Percentiles rank a stretch among this genome's conserved stretches.
These are phyloP conservation scores for Oncorhynchus kisutch DNA, from an alignment of 2,113 vertebrate species.

Conservation along the genomic window DNA sequence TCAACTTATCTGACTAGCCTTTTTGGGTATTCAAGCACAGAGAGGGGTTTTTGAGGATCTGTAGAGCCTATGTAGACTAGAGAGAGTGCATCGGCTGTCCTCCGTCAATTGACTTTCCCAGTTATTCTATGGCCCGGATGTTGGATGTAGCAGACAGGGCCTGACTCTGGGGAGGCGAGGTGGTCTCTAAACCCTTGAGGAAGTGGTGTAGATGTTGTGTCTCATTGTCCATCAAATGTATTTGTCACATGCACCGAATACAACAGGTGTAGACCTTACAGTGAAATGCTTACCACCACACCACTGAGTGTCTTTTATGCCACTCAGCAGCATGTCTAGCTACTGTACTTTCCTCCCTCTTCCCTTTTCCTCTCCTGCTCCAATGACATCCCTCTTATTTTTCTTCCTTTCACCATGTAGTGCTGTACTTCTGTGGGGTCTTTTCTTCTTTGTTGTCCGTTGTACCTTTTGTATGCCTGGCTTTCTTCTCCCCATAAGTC, in stretches of 20 bases:
- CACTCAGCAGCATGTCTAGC: constrained; percentile 31
- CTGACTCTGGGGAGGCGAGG: background rate
- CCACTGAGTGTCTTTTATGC: constrained; percentile 54
- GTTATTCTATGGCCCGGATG: too few relatives aligned
- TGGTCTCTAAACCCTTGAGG: background rate
- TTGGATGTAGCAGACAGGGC: background rate
- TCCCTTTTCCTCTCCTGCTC: background rate
- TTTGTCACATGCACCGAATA: too few relatives aligned
- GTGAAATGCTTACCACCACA: background rate
- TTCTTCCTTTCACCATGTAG: constrained; percentile 23
- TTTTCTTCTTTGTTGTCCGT: constrained; percentile 16
- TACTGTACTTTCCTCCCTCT: constrained; percentile 31
- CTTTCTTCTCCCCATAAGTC: background rate
- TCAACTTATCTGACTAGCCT: too few relatives aligned
- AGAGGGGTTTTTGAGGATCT: too few relatives aligned
- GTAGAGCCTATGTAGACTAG: too few relatives aligned
- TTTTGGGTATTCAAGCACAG: too few relatives aligned
- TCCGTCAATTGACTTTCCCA: too few relatives aligned
- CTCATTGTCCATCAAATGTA: background rate
- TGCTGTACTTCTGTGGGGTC: background rate
- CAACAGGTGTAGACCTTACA: too few relatives aligned
- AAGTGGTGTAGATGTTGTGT: background rate
- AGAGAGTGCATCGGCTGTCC: too few relatives aligned
- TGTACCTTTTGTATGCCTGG: background rate
- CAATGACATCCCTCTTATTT: constrained; percentile 24